Evolutionary conservation across 2,888 invertebrate genomes (phyloP), one percentile per base, ranked within the genome.

Genomic region (Agonum fuliginosum): DNA sequence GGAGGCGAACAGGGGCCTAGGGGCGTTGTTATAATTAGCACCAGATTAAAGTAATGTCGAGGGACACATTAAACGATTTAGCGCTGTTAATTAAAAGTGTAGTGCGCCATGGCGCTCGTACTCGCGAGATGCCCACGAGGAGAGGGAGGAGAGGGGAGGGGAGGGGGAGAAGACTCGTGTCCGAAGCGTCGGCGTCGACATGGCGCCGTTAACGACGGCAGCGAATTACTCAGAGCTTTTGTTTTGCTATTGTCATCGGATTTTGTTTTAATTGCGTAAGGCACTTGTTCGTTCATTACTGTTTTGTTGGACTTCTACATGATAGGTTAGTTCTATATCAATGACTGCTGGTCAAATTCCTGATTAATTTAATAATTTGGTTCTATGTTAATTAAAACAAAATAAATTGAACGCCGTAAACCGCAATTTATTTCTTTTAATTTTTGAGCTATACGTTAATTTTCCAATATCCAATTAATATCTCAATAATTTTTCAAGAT

Each of bases 131-230:
- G 43, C 69, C 43, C 30, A 69, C 78, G 20, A 14, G 41, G 62
- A 20, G 62, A 4, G 43, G 46, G 8, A 10, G 12, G 1, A 27
- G 62, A 14, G 74, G 37, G 41, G 10, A 10, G 27, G 22, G 37
- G 24, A 8, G 8, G 91, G 91, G 22, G 91, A 91, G 65, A 93
- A 91, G 69, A 91, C 85, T 95, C 95, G 84, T 94, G 90, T 88
- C 95, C 92, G 80, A 95, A 95, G 88, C 94, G 93, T 54, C 54
- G 54, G 14, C 46, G 17, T 46, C 54, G 58, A 62, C 30, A 62
- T 62, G 58, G 58, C 58, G 58, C 58, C 58, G 58, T 30, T 62
- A 62, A 62, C 58, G 30, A 30, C 58, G 17, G 27, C 30, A 62
- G 27, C 27, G 30, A 27, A 62, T 62, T 27, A 27, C 30, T 27